Percentiles rank a stretch among this genome's conserved stretches.
These are phyloP conservation scores for Mastigias papua DNA, from an alignment of 30 jellyfish, hydroid and myxozoan genomes.

Conservation along the genomic window DNA sequence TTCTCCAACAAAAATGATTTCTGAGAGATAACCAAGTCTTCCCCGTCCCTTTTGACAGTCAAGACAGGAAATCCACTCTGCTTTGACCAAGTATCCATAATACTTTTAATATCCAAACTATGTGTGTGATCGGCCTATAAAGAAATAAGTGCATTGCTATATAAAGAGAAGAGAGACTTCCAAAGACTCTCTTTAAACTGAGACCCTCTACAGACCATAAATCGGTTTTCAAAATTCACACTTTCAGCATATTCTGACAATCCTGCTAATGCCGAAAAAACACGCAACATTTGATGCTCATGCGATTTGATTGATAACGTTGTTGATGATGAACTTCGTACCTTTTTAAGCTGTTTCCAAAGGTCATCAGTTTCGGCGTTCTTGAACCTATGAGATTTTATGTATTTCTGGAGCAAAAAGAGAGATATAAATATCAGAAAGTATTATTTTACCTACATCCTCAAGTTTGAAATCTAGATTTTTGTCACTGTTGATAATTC, in stretches of 20 bases:
- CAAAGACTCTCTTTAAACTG: too few species aligned
- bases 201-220: too few species aligned
- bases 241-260: too few species aligned
- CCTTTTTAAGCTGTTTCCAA: conserved; percentile 88
- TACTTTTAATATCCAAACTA: conserved; percentile 72
- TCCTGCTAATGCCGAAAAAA: too few species aligned
- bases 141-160: neutral
- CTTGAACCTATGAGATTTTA: conserved; percentile 61
- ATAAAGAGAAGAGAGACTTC: too few species aligned
- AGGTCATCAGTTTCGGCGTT: conserved; percentile 98
- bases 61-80: conserved; percentile 96
- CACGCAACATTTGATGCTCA: too few species aligned
- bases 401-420: conserved; percentile 57
- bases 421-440: neutral
- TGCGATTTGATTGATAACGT: neutral
- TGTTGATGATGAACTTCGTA: neutral
- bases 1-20: conserved; percentile 84
- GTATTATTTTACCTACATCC: too few species aligned
- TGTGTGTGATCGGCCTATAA: conserved; percentile 73
- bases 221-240: too few species aligned
- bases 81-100: conserved; percentile 98
- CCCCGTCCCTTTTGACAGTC: conserved; percentile 58
- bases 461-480: too few species aligned
- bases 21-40: conserved; percentile 72
- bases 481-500: too few species aligned